Conservation (phyloP, 2,113 vertebrate species). For the Chunga burmeisteri region DNA sequence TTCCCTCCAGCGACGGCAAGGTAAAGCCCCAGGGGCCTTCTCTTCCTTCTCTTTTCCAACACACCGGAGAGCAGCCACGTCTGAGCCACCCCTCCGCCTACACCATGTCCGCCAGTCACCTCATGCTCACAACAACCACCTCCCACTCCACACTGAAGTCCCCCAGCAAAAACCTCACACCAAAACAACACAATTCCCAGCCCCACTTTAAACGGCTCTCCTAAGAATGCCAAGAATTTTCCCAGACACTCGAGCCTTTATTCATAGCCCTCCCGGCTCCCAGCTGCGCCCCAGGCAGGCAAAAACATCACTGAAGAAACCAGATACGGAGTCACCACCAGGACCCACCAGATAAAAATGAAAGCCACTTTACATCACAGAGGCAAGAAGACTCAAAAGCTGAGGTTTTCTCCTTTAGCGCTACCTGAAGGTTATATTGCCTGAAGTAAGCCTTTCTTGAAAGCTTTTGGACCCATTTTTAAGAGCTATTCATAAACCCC, state of each 20-base stretch:
- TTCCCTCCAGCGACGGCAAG: not conserved
- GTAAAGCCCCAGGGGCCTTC: not conserved
- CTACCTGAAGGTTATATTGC: not conserved
- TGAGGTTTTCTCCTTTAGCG: not conserved
- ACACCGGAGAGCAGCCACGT: not conserved
- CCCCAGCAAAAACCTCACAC: not conserved
- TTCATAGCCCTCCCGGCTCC: slow-evolving; percentile 14
- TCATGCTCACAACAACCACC: not conserved
- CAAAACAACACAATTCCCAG: not conserved
- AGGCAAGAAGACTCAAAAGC: not conserved
- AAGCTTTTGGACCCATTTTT: not conserved
- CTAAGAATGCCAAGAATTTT: slow-evolving; percentile 77
- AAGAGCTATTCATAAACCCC: not conserved
- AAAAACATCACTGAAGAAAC: slow-evolving; percentile 25
- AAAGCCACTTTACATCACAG: not conserved
- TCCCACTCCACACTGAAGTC: not conserved
- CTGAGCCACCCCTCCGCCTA: not conserved
- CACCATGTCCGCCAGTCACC: not conserved
- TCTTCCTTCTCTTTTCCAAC: not conserved
- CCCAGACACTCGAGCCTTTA: slow-evolving; percentile 70
- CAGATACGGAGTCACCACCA: not conserved
- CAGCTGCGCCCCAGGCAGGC: slow-evolving; percentile 42
- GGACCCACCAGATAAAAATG: not conserved
- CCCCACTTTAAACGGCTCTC: not conserved
- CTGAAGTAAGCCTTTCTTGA: not conserved